Evolutionary conservation across 2,888 invertebrate genomes (phyloP), one percentile per base, ranked within the genome.

Genomic region (Apoda limacodes): DNA sequence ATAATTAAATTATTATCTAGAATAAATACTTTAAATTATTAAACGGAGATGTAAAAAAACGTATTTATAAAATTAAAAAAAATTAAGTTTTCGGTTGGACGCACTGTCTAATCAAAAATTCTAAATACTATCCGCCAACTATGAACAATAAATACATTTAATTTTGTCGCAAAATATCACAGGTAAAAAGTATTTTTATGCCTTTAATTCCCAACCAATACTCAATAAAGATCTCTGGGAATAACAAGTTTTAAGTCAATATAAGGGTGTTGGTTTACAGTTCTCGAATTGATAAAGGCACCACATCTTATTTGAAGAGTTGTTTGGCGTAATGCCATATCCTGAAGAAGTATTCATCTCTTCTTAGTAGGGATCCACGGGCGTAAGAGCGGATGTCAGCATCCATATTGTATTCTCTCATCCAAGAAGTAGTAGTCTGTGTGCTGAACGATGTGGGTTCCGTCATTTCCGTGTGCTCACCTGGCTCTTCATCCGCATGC

Each of bases 271-370:
- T 15, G 30, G n/a, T n/a, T n/a, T n/a, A n/a, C n/a, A n/a, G n/a
- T n/a, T n/a, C n/a, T n/a, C n/a, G n/a, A n/a, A n/a, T n/a, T n/a
- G n/a, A n/a, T n/a, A n/a, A n/a, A n/a, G n/a, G n/a, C n/a, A n/a
- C n/a, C n/a, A n/a, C n/a, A n/a, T n/a, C n/a, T 84, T 85, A 91
- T 75, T 92, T 89, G 72, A 92, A 92, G 39, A 92, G 82, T 65
- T 91, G 88, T 53, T 89, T 89, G 48, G 92, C 91, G 56, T 92
- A 89, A 68, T 89, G 89, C 92, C 92, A 95, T 74, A 95, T 90
- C 49, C 92, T 87, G 88, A 96, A 96, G 89, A 95, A 96, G 82
- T 96, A 96, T 76, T 96, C 95, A 65, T 95, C 94, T 53, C 90
- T 87, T 45, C 91, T 85, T 29, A 94, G 82, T 30, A 95, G 83